Evolutionary conservation across 1,140 invertebrate genomes (phyloP).

Genomic region (Cotesia vestalis): DNA sequence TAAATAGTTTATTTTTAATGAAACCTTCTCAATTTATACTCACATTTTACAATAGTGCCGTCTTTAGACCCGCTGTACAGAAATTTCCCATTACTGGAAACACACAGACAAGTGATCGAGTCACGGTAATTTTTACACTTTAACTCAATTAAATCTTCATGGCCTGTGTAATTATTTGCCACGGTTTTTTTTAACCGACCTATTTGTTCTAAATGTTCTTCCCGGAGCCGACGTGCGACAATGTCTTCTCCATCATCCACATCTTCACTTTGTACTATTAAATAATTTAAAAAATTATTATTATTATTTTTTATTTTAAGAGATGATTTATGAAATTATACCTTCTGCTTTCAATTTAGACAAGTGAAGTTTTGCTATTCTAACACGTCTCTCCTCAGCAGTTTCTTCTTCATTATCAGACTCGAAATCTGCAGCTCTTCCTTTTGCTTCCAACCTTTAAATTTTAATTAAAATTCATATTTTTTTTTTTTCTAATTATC

Average conservation of each 20-base stretch:
- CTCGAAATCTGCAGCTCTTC: constrained; percentile 48
- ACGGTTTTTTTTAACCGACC: constrained; percentile 80
- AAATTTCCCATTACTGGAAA: constrained; percentile 78
- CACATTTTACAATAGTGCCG: constrained; percentile 87
- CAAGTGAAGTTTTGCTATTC: constrained; percentile 89
- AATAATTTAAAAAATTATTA: constrained; percentile 35
- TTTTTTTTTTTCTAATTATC: constrained; percentile 22
- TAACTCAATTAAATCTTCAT: constrained; percentile 67
- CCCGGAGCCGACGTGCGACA: constrained; percentile 77
- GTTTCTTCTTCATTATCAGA: constrained; percentile 81
- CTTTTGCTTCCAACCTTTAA: constrained; percentile 16
- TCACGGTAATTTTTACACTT: constrained; percentile 79
- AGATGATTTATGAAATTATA: constrained; percentile 43
- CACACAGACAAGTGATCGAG: constrained; percentile 82
- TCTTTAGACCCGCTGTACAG: constrained; percentile 90
- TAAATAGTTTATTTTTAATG: constrained; percentile 9
- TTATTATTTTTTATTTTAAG: neutral
- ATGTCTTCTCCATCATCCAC: constrained; percentile 70
- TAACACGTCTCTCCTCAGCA: constrained; percentile 87
- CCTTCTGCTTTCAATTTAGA: constrained; percentile 84
- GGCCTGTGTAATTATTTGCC: constrained; percentile 72
- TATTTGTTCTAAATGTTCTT: constrained; percentile 86
- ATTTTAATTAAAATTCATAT: constrained; percentile 21
- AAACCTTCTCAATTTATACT: constrained; percentile 19
- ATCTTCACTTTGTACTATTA: constrained; percentile 76